Conservation (phyloP, 2,888 invertebrate species). For the Napeogenes inachia region DNA sequence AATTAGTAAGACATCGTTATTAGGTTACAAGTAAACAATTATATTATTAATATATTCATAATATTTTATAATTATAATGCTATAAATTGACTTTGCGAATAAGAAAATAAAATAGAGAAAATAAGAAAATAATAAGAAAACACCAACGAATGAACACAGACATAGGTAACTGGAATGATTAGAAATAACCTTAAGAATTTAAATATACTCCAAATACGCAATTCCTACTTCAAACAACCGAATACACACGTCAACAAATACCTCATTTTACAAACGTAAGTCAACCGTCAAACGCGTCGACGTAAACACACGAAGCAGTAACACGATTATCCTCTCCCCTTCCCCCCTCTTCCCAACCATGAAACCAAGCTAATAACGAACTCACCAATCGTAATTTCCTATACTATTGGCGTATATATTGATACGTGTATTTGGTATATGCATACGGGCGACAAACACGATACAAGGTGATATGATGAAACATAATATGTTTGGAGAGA, state of each 20-base stretch:
- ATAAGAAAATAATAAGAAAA: neutral
- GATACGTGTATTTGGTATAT: neutral
- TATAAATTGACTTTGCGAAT: too few species aligned
- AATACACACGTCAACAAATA: conserved; percentile 15
- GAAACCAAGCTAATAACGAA: conserved; percentile 50
- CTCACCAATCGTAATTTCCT: conserved; percentile 46
- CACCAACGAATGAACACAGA: neutral
- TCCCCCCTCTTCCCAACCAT: conserved; percentile 21
- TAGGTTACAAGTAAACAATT: too few species aligned
- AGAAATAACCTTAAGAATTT: neutral
- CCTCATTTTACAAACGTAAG: conserved; percentile 23
- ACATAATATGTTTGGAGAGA: conserved; percentile 3
- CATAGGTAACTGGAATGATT: neutral
- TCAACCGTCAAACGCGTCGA: conserved; percentile 21
- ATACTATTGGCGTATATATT: conserved; percentile 28
- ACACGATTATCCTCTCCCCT: conserved; percentile 26
- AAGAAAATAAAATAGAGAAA: too few species aligned
- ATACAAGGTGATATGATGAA: conserved; percentile 2
- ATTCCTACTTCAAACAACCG: conserved; percentile 7
- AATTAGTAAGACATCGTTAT: too few species aligned
- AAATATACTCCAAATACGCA: neutral
- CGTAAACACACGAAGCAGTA: conserved; percentile 23
- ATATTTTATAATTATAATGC: too few species aligned
- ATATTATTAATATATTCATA: too few species aligned
- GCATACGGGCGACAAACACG: conserved; percentile 6